Evolutionary conservation across 1,140 invertebrate genomes (phyloP).

Genomic region (Rhyzopertha dominica): DNA sequence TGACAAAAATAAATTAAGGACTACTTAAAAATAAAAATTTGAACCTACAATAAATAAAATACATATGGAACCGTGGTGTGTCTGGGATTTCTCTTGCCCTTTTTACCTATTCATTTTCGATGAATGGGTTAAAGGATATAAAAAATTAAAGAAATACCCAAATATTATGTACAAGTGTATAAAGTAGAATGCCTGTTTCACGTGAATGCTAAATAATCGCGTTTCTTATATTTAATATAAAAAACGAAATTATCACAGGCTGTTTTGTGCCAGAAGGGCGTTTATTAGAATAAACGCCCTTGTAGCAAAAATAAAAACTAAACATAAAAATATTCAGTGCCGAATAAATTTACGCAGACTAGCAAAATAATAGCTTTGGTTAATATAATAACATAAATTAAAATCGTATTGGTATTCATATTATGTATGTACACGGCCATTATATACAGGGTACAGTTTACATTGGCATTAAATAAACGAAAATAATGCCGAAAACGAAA

Average conservation of each 20-base stretch:
- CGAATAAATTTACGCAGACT: slow-evolving; percentile 29
- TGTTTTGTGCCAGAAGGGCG: background rate
- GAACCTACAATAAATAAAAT: slow-evolving; percentile 8
- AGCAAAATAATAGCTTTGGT: slow-evolving; percentile 43
- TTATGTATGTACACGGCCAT: slow-evolving; percentile 1
- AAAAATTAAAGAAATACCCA: too few relatives aligned
- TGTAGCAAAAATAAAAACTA: slow-evolving; percentile 7
- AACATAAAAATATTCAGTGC: slow-evolving; percentile 18
- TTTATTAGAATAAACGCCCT: background rate
- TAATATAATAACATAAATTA: slow-evolving; percentile 32
- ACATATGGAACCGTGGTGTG: too few relatives aligned
- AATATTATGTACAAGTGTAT: too few relatives aligned
- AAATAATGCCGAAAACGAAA: slow-evolving; percentile 31
- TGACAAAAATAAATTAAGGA: slow-evolving; percentile 3
- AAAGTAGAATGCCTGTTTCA: too few relatives aligned
- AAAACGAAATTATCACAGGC: slow-evolving; percentile 2
- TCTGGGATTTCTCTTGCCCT: too few relatives aligned
- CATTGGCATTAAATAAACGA: slow-evolving; percentile 31
- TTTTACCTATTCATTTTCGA: too few relatives aligned
- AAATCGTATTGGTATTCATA: slow-evolving; percentile 18
- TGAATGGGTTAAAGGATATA: too few relatives aligned
- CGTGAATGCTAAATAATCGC: slow-evolving; percentile 6
- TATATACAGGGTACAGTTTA: slow-evolving; percentile 41
- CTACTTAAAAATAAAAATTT: slow-evolving; percentile 5
- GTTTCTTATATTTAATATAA: slow-evolving; percentile 15